Evolutionary conservation across 2,113 vertebrate genomes (phyloP).

Genomic region (Hemicordylus capensis): DNA sequence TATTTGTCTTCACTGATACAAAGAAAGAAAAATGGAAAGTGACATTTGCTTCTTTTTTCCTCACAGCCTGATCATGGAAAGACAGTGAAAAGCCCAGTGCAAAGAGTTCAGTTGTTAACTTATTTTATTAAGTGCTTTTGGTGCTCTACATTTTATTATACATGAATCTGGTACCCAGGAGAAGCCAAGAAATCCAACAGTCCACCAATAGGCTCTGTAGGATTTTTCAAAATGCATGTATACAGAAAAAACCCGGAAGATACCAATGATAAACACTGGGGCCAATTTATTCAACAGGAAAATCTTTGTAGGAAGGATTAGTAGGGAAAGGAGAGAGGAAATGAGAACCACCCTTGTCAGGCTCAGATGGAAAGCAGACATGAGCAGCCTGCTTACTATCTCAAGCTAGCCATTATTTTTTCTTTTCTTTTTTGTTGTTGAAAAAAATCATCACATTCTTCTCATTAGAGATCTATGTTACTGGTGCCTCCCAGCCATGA

Average conservation of each 20-base stretch:
- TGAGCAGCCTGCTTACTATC: conserved; percentile 48
- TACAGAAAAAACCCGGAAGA: conserved; percentile 34
- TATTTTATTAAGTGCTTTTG: conserved; percentile 15
- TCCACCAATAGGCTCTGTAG: rapidly evolving
- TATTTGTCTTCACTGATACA: not conserved
- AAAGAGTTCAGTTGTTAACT: not conserved
- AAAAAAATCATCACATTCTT: conserved; percentile 47
- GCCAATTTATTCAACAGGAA: conserved; percentile 48
- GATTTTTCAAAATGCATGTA: not conserved
- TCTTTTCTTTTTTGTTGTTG: not conserved
- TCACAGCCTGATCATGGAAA: rapidly evolving
- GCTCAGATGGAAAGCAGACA: conserved; percentile 63
- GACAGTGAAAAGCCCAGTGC: conserved; percentile 4
- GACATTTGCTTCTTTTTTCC: not conserved
- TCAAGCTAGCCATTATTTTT: conserved; percentile 14
- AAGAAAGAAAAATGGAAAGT: not conserved
- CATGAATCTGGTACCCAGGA: rapidly evolving
- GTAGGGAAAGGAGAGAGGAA: conserved; percentile 52
- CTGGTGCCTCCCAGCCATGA: not conserved
- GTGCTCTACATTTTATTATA: not conserved
- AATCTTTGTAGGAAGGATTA: conserved; percentile 61
- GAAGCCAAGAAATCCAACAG: not conserved
- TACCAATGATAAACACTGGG: conserved; percentile 49
- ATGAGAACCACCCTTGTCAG: conserved; percentile 66
- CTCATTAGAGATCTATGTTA: not conserved